Conservation (phyloP, 2,113 vertebrate genomes). For the Uria lomvia region DNA sequence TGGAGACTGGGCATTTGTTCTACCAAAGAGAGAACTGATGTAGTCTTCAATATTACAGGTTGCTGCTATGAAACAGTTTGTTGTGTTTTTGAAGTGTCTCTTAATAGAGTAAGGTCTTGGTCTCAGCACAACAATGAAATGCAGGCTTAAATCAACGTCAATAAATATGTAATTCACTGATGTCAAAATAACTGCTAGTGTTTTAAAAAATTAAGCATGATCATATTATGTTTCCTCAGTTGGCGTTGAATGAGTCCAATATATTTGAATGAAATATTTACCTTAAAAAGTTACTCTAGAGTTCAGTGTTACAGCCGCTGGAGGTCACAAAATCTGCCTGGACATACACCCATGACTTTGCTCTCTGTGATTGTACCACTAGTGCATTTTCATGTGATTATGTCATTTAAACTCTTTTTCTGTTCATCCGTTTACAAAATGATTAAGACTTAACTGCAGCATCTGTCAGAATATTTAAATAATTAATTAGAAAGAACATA, state of each 20-base stretch:
- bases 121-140: not conserved
- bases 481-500: not conserved
- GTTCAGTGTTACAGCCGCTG: not conserved
- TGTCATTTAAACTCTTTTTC: not conserved
- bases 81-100: not conserved
- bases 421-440: not conserved
- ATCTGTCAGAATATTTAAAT: constrained; percentile 23
- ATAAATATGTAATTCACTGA: not conserved
- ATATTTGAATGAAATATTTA: not conserved
- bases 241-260: not conserved
- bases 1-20: not conserved
- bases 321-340: not conserved
- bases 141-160: not conserved
- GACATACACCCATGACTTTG: not conserved
- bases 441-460: not conserved
- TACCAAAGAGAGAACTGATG: not conserved
- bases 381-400: not conserved
- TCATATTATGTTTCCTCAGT: not conserved
- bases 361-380: not conserved
- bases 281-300: not conserved
- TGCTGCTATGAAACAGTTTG: not conserved
- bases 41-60: not conserved
- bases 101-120: not conserved
- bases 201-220: not conserved
- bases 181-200: not conserved